A percentile compares a stretch with the other conserved stretches of the same genome.
Conservation (phyloP, 2,888 invertebrate genomes). For the Chirona hameri region DNA sequence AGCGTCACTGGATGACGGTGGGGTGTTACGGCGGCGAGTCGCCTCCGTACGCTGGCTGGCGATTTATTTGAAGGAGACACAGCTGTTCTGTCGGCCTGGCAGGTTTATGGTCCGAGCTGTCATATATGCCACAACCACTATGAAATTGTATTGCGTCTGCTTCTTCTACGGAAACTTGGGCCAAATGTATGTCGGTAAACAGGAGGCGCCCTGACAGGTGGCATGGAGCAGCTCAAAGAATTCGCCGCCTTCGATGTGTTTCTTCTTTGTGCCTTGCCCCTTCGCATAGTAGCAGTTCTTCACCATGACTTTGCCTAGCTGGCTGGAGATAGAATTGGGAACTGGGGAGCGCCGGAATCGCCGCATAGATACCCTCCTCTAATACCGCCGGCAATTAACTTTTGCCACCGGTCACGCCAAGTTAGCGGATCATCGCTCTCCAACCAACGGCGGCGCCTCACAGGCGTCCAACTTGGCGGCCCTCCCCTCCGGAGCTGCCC, state of each 20-base stretch:
- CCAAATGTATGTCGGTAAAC: not conserved
- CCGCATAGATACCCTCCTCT: too few species aligned
- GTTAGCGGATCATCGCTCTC: conserved; percentile 3
- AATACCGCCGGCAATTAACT: not conserved
- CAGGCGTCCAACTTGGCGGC: not conserved
- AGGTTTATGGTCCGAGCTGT: not conserved
- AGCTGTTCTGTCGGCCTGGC: not conserved
- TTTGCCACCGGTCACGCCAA: not conserved
- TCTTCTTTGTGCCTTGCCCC: too few species aligned
- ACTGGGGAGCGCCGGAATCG: too few species aligned
- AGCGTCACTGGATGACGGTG: too few species aligned
- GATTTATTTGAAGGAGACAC: not conserved
- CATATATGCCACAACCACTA: not conserved
- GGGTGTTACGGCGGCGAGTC: too few species aligned
- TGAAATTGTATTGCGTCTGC: not conserved
- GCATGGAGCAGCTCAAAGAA: too few species aligned
- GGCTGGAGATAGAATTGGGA: too few species aligned
- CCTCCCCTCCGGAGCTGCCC: not conserved
- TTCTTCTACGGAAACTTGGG: not conserved
- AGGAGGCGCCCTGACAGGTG: not conserved
- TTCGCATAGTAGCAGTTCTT: too few species aligned
- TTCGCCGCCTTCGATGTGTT: too few species aligned
- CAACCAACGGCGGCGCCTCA: not conserved
- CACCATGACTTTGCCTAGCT: too few species aligned
- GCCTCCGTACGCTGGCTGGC: too few species aligned